Base-by-base conservation (phyloP, 2,888 invertebrate genomes). In the Microdon myrmicae region DNA sequence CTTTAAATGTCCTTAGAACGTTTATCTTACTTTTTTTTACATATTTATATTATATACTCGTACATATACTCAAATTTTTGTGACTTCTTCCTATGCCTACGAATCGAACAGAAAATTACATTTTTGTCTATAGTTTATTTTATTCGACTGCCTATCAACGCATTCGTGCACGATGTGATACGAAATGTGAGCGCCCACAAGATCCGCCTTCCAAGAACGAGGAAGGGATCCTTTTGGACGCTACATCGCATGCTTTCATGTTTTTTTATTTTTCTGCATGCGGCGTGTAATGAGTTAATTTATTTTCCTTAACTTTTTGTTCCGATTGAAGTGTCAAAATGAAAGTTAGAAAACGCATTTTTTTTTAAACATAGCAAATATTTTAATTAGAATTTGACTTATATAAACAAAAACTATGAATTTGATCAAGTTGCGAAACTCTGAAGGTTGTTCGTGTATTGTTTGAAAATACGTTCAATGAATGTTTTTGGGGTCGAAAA, bases 51-150 rank as follows among this genome's bases (percentile, higher is more conserved):
- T 53, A 32, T 43, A 32, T 31, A 9, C 41, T 29, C 29, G 14
- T 31, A 10, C 8, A 25, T 31, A 13, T 55, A 44, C 41, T 49
- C 17, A 25, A 51, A 49, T 68, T 69, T 69, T 70, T 70, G 69
- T 70, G 69, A 70, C 69, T 69, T 69, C 68, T 69, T 68, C 56
- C 68, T 68, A 66, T 59, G 61, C 55, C 67, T 59, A 29, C 37
- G 48, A 55, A 38, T 16, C 22, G 61, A 49, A 29, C 19, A 39
- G 16, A 49, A 38, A 25, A 38, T 43, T 31, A 31, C 32, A 17
- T 35, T 41, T 47, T 31, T 31, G 34, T 37, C 31, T 14, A 41
- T 23, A 13, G 47, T 60, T 47, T 56, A 31, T 64, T n/a, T n/a
- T n/a, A n/a, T n/a, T n/a, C n/a, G 43, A 54, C 43, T 64, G 49